Evolutionary conservation across 2,113 vertebrate species (phyloP).

Genomic region (Buteo buteo): DNA sequence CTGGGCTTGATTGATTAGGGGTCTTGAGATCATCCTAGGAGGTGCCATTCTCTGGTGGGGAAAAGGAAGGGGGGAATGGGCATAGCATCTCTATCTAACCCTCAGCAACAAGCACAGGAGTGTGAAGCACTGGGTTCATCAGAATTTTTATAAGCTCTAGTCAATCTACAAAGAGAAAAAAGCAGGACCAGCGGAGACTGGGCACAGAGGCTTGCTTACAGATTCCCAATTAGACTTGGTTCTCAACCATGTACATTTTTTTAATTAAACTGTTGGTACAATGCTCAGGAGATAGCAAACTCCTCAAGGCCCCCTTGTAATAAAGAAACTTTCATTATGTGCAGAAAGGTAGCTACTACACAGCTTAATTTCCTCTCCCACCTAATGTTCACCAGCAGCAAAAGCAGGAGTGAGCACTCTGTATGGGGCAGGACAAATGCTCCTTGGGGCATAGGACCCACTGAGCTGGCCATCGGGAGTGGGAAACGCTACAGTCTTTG

Average conservation of each 20-base stretch:
- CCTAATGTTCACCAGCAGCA: neutral
- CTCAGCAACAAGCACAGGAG: neutral
- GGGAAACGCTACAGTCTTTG: neutral
- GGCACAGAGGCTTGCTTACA: too few species aligned
- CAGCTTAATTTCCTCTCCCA: neutral
- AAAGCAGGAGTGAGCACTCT: neutral
- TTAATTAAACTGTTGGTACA: too few species aligned
- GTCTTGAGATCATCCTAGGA: neutral
- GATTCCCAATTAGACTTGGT: too few species aligned
- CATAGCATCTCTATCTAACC: neutral
- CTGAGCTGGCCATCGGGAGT: neutral
- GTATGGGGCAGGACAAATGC: neutral
- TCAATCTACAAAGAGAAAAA: too few species aligned
- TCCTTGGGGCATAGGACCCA: neutral
- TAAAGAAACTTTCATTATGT: too few species aligned
- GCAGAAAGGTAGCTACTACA: too few species aligned
- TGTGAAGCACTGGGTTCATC: neutral
- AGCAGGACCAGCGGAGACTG: too few species aligned
- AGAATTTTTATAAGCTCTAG: neutral
- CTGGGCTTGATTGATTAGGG: neutral
- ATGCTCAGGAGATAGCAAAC: too few species aligned
- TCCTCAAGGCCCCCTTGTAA: too few species aligned
- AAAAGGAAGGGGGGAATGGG: neutral
- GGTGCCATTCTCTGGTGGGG: rapidly evolving
- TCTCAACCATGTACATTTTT: too few species aligned